Conservation (phyloP, 2,888 invertebrate species). For the Barypeithes pellucidus region DNA sequence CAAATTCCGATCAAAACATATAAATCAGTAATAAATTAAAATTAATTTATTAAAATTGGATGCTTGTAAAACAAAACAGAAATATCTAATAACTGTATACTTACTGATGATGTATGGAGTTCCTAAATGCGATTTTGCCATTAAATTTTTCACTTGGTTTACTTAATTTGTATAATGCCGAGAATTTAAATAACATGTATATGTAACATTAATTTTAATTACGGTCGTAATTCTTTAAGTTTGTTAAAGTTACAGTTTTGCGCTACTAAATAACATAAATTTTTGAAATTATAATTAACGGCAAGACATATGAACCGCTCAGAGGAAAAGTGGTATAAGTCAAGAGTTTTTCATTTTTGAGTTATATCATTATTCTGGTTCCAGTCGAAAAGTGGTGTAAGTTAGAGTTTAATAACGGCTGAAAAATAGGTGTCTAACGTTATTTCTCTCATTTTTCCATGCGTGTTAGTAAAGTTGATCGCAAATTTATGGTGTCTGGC, state of each 20-base stretch:
- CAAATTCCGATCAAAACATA: conserved; percentile 13
- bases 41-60: conserved; percentile 52
- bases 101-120: conserved; percentile 40
- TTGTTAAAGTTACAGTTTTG: conserved; percentile 11
- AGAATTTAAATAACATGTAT: conserved; percentile 21
- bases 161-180: conserved; percentile 27
- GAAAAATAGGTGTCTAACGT: too few relatives aligned
- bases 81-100: conserved; percentile 43
- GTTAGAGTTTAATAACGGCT: too few relatives aligned
- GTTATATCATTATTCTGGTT: too few relatives aligned
- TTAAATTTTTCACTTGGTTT: conserved; percentile 44
- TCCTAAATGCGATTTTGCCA: conserved; percentile 44
- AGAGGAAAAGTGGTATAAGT: too few relatives aligned
- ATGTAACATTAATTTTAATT: conserved; percentile 31
- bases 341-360: too few relatives aligned
- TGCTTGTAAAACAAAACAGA: conserved; percentile 53
- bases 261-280: neutral
- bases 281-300: neutral
- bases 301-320: too few relatives aligned
- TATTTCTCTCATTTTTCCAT: too few relatives aligned
- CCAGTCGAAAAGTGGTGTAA: too few relatives aligned
- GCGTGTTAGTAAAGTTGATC: too few relatives aligned
- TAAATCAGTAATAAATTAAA: conserved; percentile 36
- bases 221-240: conserved; percentile 19
- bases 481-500: too few relatives aligned